These are phyloP conservation scores for Pseudococcus jackbeardsleyi DNA, from an alignment of 2,888 invertebrate genomes.

Conservation along the genomic window DNA sequence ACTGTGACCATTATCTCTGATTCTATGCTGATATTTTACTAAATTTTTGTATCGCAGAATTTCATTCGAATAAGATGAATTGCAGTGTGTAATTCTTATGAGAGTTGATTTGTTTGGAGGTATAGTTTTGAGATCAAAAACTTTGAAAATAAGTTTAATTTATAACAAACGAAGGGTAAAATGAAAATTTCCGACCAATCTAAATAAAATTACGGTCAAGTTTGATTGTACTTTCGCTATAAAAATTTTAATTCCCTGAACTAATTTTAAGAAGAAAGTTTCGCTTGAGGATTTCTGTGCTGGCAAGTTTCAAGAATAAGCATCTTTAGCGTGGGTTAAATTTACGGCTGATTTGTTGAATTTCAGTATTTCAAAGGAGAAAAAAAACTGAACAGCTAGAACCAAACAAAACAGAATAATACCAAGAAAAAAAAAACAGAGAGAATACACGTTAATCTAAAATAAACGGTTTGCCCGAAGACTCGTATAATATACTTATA, in stretches of 20 bases:
- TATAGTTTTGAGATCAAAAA: conserved; percentile 7
- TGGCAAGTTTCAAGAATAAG: neutral
- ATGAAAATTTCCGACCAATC: neutral
- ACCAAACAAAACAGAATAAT: neutral
- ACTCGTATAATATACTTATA: neutral
- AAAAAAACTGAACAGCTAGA: neutral
- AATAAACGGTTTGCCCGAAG: neutral
- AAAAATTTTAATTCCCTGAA: neutral
- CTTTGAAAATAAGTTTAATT: conserved; percentile 22
- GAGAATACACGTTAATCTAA: neutral
- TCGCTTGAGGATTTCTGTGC: neutral
- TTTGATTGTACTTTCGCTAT: conserved; percentile 13
- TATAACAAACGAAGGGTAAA: neutral
- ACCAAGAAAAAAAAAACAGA: neutral
- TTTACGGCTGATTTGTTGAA: conserved; percentile 16
- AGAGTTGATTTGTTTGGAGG: neutral
- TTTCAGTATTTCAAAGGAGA: neutral
- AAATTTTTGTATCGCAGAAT: neutral
- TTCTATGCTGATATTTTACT: neutral
- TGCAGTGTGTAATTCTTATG: neutral
- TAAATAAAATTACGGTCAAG: conserved; percentile 39
- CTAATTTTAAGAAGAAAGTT: conserved; percentile 16
- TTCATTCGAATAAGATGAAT: neutral
- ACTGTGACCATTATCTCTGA: too few relatives aligned
- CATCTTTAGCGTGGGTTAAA: neutral